Base-by-base conservation (phyloP, 2,888 invertebrate genomes). In the Syritta pipiens region DNA sequence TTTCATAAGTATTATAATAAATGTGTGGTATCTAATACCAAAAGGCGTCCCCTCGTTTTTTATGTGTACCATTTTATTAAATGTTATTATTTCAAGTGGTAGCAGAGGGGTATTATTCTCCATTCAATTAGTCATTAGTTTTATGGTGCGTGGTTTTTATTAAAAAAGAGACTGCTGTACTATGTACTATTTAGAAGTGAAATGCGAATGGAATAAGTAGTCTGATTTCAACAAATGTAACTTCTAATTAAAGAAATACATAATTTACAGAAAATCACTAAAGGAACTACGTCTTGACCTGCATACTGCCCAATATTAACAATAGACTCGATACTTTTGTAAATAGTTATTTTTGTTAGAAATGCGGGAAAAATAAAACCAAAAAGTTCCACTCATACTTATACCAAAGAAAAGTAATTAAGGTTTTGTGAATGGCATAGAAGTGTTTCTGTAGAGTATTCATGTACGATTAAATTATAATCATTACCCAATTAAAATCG, bases 51-150 rank as follows among this genome's bases (percentile, higher is more conserved):
- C 60, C 60, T 53, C 37, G 51, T 24, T 40, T 12, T 59, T 51
- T 40, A 59, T 59, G 32, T 59, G 20, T 51, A 60, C n/a, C n/a
- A n/a, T n/a, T n/a, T n/a, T 59, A 35, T 51, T 51, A 26, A 24
- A 32, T 51, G 42, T 49, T 68, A 24, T 9, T 37, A 48, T 57
- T 57, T 17, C 19, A 40, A 48, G 14, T 20, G 17, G 30, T 17
- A 42, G 46, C 37, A 35, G 30, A 68, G 60, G 62, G 69, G 53
- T 51, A 40, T 69, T 51, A 69, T 53, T 53, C 53, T 51, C 53
- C 19, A 53, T 53, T 30, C 46, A 71, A 62, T 62, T 60, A 60
- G 32, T 53, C 60, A 68, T 68, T 59, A 68, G 48, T 59, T 59
- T 68, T 59, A 68, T 67, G 57, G 30, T 42, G 22, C 49, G 42